Evolutionary conservation across 2,113 vertebrate genomes (phyloP), one percentile per base, ranked within the genome.

Genomic region (Malaclemys terrapin): DNA sequence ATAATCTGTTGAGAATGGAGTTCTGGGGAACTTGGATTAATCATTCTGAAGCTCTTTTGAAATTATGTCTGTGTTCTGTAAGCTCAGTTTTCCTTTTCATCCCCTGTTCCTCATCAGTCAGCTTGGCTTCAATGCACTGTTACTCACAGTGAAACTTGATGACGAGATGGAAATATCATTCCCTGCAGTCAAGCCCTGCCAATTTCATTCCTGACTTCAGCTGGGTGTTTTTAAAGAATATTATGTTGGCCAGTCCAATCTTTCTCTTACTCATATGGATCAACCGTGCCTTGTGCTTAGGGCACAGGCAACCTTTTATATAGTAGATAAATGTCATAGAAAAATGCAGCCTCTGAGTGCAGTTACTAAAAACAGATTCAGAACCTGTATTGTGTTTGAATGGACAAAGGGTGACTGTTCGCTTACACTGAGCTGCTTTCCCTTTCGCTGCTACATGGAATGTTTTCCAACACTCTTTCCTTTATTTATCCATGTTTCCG

Each of bases 71-170:
- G 52, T 3, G 25, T 88, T 88, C 56, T 31, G 9, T 82, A 88
- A 92, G 6, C 31, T 91, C 19, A 59, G 5, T 62, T 82, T 91
- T 90, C 49, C 16, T 93, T 93, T 85, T 76, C 93, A 93, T 92
- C 22, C 87, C 47, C 56, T 52, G 47, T 52, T 90, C 10, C 19
- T 85, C 54, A 24, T 91, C 88, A 80, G 50, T 90, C 90, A 85
- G 4, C 10, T 91, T 95, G 80, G 47, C 80, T 92, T 93, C 69
- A 57, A 57, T 22, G 13, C 45, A 56, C 38, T 1, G 0, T 53
- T 83, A 84, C 42, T 82, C 87, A 93, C 14, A 79, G 19, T 27
- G 42, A 95, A 95, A 95, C 47, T 35, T 92, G 80, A 90, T 93
- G 91, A 93, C 29, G 57, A 91, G 79, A 91, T 76, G 80, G n/a